Conservation (phyloP, 2,797 vertebrate genomes). For the Melanotaenia trifasciata region DNA sequence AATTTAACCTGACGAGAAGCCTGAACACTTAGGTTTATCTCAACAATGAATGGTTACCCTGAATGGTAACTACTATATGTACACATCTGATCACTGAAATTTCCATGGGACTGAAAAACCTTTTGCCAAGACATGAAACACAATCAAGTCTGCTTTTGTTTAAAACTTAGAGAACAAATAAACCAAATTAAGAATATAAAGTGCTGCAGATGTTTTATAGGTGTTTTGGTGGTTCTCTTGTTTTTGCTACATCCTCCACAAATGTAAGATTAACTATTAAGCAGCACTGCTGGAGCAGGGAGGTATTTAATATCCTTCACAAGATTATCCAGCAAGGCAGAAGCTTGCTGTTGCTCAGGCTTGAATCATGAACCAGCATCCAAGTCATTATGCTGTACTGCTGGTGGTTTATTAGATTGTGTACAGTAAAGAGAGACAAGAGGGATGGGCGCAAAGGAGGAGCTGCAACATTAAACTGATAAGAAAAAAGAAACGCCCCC, state of each 20-base stretch:
- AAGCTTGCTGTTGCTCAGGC: conserved; percentile 24
- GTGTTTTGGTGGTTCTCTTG: not conserved
- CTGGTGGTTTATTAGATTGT: conserved; percentile 70
- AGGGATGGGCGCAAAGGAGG: conserved; percentile 51
- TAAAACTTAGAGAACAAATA: not conserved
- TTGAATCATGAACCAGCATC: conserved; percentile 41
- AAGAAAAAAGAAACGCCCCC: conserved; percentile 33
- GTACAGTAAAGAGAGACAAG: conserved; percentile 42
- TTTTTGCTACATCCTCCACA: not conserved
- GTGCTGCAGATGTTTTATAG: not conserved
- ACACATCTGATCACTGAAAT: not conserved
- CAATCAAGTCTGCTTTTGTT: not conserved
- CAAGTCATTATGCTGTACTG: conserved; percentile 42
- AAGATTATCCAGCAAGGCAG: conserved; percentile 30
- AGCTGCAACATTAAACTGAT: conserved; percentile 59
- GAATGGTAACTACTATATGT: not conserved
- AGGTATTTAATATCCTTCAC: conserved; percentile 39
- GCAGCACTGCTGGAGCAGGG: conserved; percentile 11
- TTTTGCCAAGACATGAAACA: not conserved
- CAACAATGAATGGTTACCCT: conserved; percentile 14
- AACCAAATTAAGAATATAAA: not conserved
- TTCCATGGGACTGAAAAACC: not conserved
- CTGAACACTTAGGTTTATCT: conserved; percentile 21
- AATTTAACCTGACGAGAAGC: not conserved
- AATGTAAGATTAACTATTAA: conserved; percentile 8